Evolutionary conservation across 2,113 vertebrate species (phyloP), one percentile per base, ranked within the genome.

Genomic region (Odobenus rosmarus): DNA sequence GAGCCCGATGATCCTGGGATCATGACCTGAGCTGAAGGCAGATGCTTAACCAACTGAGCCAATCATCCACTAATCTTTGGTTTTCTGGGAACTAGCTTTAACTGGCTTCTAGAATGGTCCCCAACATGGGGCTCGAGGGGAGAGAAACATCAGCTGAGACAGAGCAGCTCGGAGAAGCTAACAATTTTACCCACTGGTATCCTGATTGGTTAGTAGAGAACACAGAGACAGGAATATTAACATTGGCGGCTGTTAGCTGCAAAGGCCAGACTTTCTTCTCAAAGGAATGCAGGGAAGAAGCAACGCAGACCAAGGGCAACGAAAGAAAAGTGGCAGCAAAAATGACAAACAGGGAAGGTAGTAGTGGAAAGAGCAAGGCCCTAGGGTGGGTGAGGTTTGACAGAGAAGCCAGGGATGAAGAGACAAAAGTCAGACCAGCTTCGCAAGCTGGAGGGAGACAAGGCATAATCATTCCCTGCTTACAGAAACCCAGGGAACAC

Each of bases 31-130:
- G n/a, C 67, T 3, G n/a, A 71, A 71, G 8, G 4, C 9, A 11
- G 18, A 71, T 1, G 18, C 67, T 71, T 21, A 71, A 36, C n/a
- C 18, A 1, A 36, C n/a, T 71, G 67, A 71, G 67, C 8, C 67
- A 83, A 84, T 69, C 55, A 81, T n/a, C 67, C 77, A 79, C 51
- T 94, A 59, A 64, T 95, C 57, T 77, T 81, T 69, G 61, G 67
- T 59, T 81, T 72, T 85, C 28, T 72, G 51, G 4, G 39, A 72
- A 95, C 49, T 55, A 80, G 14, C 94, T 57, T 59, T 67, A 81
- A 84, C 69, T 72, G 67, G 67, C 14, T 90, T 94, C 69, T 90
- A 84, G 36, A 88, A 71, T 46, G 21, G 39, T 61, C 71, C 26
- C 33, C 76, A 81, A 76, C 24, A 76, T n/a, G 86, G 86, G 23